Conservation (phyloP, 2,888 invertebrate species). For the Malthinus flaveolus region DNA sequence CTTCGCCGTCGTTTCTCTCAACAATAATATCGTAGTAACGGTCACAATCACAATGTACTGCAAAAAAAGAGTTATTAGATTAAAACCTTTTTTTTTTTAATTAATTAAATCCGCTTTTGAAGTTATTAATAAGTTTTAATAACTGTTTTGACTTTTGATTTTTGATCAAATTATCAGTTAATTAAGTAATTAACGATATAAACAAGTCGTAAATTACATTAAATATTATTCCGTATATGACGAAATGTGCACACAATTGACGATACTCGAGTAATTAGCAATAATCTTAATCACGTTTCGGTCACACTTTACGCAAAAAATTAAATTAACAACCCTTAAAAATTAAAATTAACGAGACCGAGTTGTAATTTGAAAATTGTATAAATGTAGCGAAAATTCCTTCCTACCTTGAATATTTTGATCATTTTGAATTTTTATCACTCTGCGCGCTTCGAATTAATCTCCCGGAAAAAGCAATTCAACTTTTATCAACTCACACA, state of each 20-base stretch:
- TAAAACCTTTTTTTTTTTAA: neutral
- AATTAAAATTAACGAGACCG: neutral
- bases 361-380: neutral
- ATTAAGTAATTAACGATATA: slow-evolving; percentile 6
- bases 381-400: neutral
- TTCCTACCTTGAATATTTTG: neutral
- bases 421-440: neutral
- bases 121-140: neutral
- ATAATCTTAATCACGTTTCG: slow-evolving; percentile 10
- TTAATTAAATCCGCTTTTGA: neutral
- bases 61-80: neutral
- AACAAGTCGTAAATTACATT: slow-evolving; percentile 15
- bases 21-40: neutral
- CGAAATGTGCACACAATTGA: slow-evolving; percentile 2
- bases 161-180: neutral
- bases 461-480: neutral
- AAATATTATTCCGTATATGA: slow-evolving; percentile 14
- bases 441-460: neutral
- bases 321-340: neutral
- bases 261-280: neutral
- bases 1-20: slow-evolving; percentile 10
- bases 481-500: neutral
- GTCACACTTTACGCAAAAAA: neutral
- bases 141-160: neutral
- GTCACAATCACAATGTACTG: neutral